These are phyloP conservation scores for Sclerodermus sp. DNA, from an alignment of 2,888 invertebrate genomes.

Conservation along the genomic window DNA sequence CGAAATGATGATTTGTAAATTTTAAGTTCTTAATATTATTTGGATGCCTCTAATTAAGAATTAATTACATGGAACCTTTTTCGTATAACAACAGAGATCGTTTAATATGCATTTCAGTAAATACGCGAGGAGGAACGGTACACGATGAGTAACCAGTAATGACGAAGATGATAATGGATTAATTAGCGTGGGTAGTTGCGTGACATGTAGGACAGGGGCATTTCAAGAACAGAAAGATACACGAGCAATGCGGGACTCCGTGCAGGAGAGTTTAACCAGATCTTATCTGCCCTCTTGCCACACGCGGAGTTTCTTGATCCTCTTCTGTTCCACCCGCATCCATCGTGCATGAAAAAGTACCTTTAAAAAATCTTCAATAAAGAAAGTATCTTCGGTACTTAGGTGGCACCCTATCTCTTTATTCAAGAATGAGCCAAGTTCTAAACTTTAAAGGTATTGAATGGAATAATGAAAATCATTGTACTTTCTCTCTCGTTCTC, in stretches of 20 bases:
- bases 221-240: slow-evolving; percentile 6
- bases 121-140: slow-evolving; percentile 8
- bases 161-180: slow-evolving; percentile 35
- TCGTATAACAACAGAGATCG: too few species aligned
- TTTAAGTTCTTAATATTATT: too few species aligned
- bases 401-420: too few species aligned
- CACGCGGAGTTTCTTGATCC: slow-evolving; percentile 20
- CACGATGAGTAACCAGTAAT: slow-evolving; percentile 12
- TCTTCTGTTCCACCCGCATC: slow-evolving; percentile 3
- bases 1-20: too few species aligned
- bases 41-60: too few species aligned
- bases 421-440: background rate
- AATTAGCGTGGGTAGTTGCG: slow-evolving; percentile 43
- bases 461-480: too few species aligned
- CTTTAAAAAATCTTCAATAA: background rate
- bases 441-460: too few species aligned
- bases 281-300: slow-evolving; percentile 25
- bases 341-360: background rate
- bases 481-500: too few species aligned
- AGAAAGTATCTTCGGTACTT: too few species aligned
- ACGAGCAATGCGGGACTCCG: slow-evolving; percentile 7
- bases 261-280: slow-evolving; percentile 17
- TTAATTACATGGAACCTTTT: too few species aligned
- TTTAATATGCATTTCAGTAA: too few species aligned
- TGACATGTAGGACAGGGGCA: slow-evolving; percentile 40